Percentiles rank a stretch among this genome's conserved stretches.
Evolutionary conservation across 1,140 invertebrate species (phyloP).

Genomic region (Papilio dardanus): DNA sequence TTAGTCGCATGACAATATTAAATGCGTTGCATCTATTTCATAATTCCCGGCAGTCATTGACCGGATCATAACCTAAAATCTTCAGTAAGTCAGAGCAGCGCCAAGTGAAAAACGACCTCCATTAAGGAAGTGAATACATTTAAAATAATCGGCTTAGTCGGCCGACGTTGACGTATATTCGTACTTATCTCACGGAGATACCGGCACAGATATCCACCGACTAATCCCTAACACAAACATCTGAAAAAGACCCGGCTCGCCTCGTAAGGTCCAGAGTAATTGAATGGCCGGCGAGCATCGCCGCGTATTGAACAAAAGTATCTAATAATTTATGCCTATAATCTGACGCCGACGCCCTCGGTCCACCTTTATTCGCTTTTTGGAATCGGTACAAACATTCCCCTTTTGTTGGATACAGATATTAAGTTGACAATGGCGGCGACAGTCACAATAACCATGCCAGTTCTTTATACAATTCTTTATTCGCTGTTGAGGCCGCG

Average conservation of each 20-base stretch:
- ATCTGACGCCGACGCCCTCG: slow-evolving; percentile 73
- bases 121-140: slow-evolving; percentile 83
- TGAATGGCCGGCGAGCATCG: slow-evolving; percentile 69
- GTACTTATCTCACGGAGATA: slow-evolving; percentile 81
- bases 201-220: slow-evolving; percentile 78
- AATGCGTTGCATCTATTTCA: slow-evolving; percentile 8
- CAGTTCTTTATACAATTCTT: slow-evolving; percentile 65
- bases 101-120: slow-evolving; percentile 79
- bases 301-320: slow-evolving; percentile 78
- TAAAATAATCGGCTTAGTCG: slow-evolving; percentile 82
- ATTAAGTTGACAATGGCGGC: slow-evolving; percentile 70
- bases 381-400: slow-evolving; percentile 63
- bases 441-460: slow-evolving; percentile 74
- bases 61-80: slow-evolving; percentile 80
- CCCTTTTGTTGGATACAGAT: slow-evolving; percentile 71
- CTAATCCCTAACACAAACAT: slow-evolving; percentile 81
- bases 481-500: slow-evolving; percentile 60
- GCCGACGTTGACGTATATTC: slow-evolving; percentile 82
- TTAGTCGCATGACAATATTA: slow-evolving; percentile 23
- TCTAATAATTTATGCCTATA: slow-evolving; percentile 81
- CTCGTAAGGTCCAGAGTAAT: slow-evolving; percentile 73
- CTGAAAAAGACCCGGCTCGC: slow-evolving; percentile 78
- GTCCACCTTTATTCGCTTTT: slow-evolving; percentile 69
- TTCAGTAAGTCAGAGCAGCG: slow-evolving; percentile 71
- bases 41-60: slow-evolving; percentile 73